These are phyloP conservation scores for Zaprionus vittiger DNA, from an alignment of 1,140 invertebrate genomes.

Conservation along the genomic window DNA sequence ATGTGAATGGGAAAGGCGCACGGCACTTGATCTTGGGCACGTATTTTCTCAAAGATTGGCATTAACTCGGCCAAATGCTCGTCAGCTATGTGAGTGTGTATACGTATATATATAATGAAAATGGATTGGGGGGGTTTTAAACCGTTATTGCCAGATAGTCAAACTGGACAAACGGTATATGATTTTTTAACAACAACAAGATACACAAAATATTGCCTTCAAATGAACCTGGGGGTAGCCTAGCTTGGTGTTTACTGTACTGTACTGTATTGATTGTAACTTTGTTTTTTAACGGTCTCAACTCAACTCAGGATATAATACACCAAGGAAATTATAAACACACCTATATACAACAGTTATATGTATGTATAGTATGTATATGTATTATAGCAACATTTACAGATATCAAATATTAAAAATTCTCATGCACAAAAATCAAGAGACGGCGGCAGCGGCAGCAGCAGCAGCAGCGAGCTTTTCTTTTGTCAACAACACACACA, in stretches of 20 bases:
- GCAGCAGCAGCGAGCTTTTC: constrained; percentile 55
- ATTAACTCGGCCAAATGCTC: constrained; percentile 96
- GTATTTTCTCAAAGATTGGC: constrained; percentile 96
- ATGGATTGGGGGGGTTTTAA: neutral
- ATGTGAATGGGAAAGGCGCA: constrained; percentile 94
- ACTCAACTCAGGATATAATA: neutral
- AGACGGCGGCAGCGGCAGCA: constrained; percentile 47
- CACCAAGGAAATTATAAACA: constrained; percentile 27
- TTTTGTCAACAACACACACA: constrained; percentile 80
- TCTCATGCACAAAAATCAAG: constrained; percentile 70
- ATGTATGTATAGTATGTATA: constrained; percentile 18
- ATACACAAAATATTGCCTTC: neutral
- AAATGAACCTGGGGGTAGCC: neutral
- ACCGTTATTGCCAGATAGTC: constrained; percentile 1
- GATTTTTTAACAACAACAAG: constrained; percentile 21
- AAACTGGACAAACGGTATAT: constrained; percentile 6
- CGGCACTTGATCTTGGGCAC: constrained; percentile 93
- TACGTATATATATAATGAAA: constrained; percentile 12
- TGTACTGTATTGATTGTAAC: neutral
- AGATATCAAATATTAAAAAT: constrained; percentile 41
- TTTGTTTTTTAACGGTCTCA: neutral
- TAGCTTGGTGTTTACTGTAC: neutral
- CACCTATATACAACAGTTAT: constrained; percentile 26
- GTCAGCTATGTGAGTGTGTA: constrained; percentile 89
- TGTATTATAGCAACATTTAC: constrained; percentile 34